Percentiles rank a stretch among this genome's conserved stretches.
Conservation (phyloP, 2,113 vertebrate species). For the Verasper variegatus region DNA sequence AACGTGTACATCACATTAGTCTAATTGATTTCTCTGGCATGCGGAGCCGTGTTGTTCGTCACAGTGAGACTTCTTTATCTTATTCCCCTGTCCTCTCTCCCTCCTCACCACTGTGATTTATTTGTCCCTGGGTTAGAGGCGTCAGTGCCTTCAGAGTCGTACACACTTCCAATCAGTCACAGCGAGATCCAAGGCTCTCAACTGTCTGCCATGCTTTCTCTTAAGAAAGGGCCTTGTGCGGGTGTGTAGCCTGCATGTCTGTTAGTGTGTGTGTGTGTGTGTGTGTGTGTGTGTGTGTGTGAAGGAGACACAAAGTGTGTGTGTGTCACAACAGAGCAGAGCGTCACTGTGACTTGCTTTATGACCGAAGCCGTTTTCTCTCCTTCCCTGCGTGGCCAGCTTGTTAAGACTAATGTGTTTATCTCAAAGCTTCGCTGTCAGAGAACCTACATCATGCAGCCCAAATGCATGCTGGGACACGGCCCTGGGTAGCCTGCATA, state of each 20-base stretch:
- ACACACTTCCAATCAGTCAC: constrained; percentile 63
- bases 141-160: constrained; percentile 59
- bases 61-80: constrained; percentile 48
- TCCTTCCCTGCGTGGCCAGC: constrained; percentile 11
- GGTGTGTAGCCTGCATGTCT: neutral
- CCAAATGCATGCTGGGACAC: constrained; percentile 57
- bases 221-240: constrained; percentile 33
- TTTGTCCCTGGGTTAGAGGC: constrained; percentile 55
- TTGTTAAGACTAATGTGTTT: constrained; percentile 52
- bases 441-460: constrained; percentile 23
- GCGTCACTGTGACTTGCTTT: neutral
- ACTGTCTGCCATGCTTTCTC: constrained; percentile 54
- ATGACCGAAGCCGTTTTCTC: constrained; percentile 24
- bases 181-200: constrained; percentile 47
- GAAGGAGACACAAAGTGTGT: constrained; percentile 6
- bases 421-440: constrained; percentile 29
- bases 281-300: constrained; percentile 28
- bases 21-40: constrained; percentile 54
- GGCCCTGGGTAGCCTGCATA: constrained; percentile 9
- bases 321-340: neutral
- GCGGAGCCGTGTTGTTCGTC: constrained; percentile 4
- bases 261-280: constrained; percentile 17
- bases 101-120: constrained; percentile 62
- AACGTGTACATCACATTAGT: constrained; percentile 39
- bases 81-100: constrained; percentile 42